These are phyloP conservation scores for Dipodomys stephensi DNA, from an alignment of 2,113 vertebrate genomes.

Conservation along the genomic window DNA sequence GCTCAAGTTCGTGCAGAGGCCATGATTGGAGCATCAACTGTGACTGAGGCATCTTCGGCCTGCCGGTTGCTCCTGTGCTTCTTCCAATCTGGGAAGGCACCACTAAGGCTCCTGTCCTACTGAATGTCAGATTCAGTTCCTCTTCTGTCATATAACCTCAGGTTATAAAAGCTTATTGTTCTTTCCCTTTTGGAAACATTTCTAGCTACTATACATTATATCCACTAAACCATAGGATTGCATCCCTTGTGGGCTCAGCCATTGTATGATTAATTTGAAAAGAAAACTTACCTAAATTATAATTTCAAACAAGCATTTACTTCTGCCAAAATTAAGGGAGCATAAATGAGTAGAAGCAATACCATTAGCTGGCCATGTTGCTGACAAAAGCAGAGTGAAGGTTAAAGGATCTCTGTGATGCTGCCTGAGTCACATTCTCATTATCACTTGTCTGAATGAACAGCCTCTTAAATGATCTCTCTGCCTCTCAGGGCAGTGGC, in stretches of 20 bases:
- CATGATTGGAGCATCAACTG: not conserved
- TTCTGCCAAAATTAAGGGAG: slow-evolving; percentile 34
- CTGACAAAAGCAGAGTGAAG: slow-evolving; percentile 57
- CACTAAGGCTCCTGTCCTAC: not conserved
- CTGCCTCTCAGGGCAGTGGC: not conserved
- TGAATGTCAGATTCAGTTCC: not conserved
- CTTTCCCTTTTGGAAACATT: slow-evolving; percentile 12
- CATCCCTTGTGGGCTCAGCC: slow-evolving; percentile 15
- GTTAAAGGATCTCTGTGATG: slow-evolving; percentile 13
- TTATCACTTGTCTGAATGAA: not conserved
- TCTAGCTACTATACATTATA: not conserved
- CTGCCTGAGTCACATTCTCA: slow-evolving; percentile 19
- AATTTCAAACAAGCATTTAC: slow-evolving; percentile 57
- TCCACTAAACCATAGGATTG: slow-evolving; percentile 10
- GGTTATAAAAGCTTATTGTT: not conserved
- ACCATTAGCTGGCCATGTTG: not conserved
- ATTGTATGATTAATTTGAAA: slow-evolving; percentile 50
- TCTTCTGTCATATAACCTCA: not conserved
- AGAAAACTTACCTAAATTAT: slow-evolving; percentile 48
- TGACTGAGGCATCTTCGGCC: not conserved
- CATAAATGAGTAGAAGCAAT: not conserved
- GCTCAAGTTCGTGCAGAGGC: not conserved
- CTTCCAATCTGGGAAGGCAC: not conserved
- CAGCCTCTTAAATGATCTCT: not conserved
- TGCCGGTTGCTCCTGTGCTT: not conserved